Base-by-base conservation (phyloP, 2,797 vertebrate species). In the Scleropages formosus region DNA sequence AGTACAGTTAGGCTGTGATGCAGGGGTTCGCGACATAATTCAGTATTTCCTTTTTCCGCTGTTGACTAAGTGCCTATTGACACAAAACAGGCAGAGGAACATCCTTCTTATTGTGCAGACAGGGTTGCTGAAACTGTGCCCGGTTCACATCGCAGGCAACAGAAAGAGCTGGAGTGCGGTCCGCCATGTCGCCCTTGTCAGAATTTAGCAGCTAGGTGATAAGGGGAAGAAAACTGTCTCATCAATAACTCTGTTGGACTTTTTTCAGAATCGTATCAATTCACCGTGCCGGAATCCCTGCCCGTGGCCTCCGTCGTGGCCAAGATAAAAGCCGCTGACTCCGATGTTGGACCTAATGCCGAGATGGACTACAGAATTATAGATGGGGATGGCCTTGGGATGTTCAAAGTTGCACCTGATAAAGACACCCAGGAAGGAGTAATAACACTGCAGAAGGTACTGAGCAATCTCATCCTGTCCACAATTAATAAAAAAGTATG, bases 341-440 rank as follows among this genome's bases (percentile, higher is more conserved):
- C 91, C 46, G 96, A 98, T 73, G 81, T 94, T 27, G 96, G 95
- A 75, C 74, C 85, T 11, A 97, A 96, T 8, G 95, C 95, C 71
- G 95, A 96, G 87, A 94, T 98, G 94, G 94, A 96, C 69, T 98
- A 96, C 85, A 94, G 91, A 81, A 94, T 98, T 82, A 90, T 95
- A 79, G 95, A 97, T 72, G 95, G 94, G 75, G 95, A 97, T 8
- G 93, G 92, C 53, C 77, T 94, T 67, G 93, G 93, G 56, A 85
- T 93, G 78, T 96, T 97, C 88, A 92, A 92, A 87, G 92, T 98
- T 81, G 81, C 87, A 64, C 91, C 94, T 0, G 94, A 98, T 87
- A 93, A 92, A 87, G 92, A 93, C 22, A 95, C 94, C 0, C 95
- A 98, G 78, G 96, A 98, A 83, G 96, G 95, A 85, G 88, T 96